Base-by-base conservation (phyloP, 2,113 vertebrate genomes). In the Solea senegalensis region DNA sequence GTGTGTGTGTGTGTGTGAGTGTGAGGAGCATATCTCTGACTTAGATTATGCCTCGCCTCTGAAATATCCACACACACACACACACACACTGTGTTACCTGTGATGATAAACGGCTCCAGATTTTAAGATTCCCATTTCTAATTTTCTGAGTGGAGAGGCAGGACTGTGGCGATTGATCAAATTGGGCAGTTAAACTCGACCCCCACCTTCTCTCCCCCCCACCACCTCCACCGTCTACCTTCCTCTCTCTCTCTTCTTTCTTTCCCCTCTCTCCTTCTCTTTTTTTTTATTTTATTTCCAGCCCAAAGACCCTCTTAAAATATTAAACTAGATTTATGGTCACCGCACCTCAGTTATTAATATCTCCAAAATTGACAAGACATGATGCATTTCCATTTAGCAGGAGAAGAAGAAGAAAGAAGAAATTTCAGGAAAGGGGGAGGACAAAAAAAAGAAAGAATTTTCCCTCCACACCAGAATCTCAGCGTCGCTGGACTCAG, bases 301-400 rank as follows among this genome's bases (percentile, higher is more conserved):
- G 78, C 86, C 88, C 89, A 90, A 90, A 93, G 88, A 92, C 85
- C 87, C 88, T 93, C 83, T 88, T 94, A 90, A 94, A 93, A 94
- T 94, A 94, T 94, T 93, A 92, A 94, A 91, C 74, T 80, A 87
- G 92, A 94, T 92, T 94, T 93, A 94, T 93, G 90, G 91, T 89
- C 91, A 92, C 81, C 75, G 57, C 71, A 76, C 83, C 72, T 85
- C 82, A 91, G 88, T 90, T 94, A 93, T 93, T 92, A 93, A 90
- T 93, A 93, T 87, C 92, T 82, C 69, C 80, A 85, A 62, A 90
- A 90, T 90, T 92, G 93, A 91, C 89, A 92, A 80, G 86, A 89
- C 90, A 80, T 88, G 64, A 88, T 89, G 74, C 78, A 78, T 89
- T 82, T 88, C 54, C 64, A 68, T 84, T 78, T 84, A 82, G 58